phyloP scores from a whole-genome alignment of 1,140 invertebrate species.

The Drosophila chauvacae region DNA sequence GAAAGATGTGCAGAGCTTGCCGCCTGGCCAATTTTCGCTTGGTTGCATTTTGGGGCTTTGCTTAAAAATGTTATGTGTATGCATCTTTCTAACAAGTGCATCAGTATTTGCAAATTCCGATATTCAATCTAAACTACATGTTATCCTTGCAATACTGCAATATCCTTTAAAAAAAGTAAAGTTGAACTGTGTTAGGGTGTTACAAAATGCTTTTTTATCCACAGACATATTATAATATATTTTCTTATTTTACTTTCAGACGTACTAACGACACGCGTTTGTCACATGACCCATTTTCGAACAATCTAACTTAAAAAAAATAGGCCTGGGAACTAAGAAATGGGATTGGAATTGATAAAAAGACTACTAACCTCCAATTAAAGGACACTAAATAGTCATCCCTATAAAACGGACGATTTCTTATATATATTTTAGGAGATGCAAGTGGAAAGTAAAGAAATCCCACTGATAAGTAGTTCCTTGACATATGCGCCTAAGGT shows the following conservation, averaged over 20 bases:
- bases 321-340: neutral
- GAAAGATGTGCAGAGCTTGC: slow-evolving; percentile 23
- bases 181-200: neutral
- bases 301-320: neutral
- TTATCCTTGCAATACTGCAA: neutral
- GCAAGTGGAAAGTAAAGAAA: slow-evolving; percentile 56
- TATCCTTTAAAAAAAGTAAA: too few relatives aligned
- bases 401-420: slow-evolving; percentile 15
- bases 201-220: neutral
- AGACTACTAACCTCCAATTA: neutral
- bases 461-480: slow-evolving; percentile 71
- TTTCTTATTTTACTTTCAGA: neutral
- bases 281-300: neutral
- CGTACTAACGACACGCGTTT: neutral
- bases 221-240: neutral
- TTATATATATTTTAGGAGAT: slow-evolving; percentile 58
- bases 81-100: slow-evolving; percentile 42
- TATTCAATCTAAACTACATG: neutral
- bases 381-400: neutral
- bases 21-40: slow-evolving; percentile 45
- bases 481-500: slow-evolving; percentile 47
- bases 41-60: slow-evolving; percentile 45
- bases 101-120: slow-evolving; percentile 1
- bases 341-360: slow-evolving; percentile 2
- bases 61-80: slow-evolving; percentile 56